Base-by-base conservation (phyloP, 2,113 vertebrate species). In the Thalassoma bifasciatum region DNA sequence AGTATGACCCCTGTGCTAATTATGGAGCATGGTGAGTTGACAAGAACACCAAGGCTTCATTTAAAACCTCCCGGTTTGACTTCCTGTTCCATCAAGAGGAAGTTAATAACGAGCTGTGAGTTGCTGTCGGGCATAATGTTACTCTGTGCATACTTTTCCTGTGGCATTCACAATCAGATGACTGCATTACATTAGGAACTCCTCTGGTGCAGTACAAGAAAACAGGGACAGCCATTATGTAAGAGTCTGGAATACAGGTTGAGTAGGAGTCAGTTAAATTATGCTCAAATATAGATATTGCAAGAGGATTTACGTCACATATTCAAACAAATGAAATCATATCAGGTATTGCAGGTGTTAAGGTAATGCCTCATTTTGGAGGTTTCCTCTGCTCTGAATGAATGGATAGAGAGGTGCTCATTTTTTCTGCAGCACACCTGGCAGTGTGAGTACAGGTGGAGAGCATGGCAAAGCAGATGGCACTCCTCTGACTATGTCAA, bases 181-280 rank as follows among this genome's bases (percentile, higher is more conserved):
- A 52, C 51, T 70, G 50, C 56, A 30, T 70, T 69, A 76, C 49
- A 56, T 22, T 53, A 57, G 52, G 8, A 24, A 54, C 24, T 59
- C 51, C 12, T 63, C 64, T 67, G 47, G 40, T 66, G 72, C 74
- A 72, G 53, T 66, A 57, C 72, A 63, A 56, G 13, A 49, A 72
- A 89, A 79, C 61, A 65, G 49, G 76, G 53, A 36, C 56, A 62
- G 26, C 22, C 30, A 60, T 77, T 75, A 77, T 63, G 56, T 75
- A 83, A 86, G 54, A 75, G 72, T 78, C 66, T 79, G 46, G 72
- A 56, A 58, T 70, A 64, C 68, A 78, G 64, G 72, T 82, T 67
- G 73, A 85, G 61, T 73, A 56, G 54, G 77, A 85, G 3, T 66
- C 72, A 46, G 44, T 46, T 46, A 46, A 46, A 46, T 19, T 40